A percentile compares a stretch with the other conserved stretches of the same genome.
phyloP scores from a whole-genome alignment of 2,888 invertebrate species.

The Oxystoma pomonae region DNA sequence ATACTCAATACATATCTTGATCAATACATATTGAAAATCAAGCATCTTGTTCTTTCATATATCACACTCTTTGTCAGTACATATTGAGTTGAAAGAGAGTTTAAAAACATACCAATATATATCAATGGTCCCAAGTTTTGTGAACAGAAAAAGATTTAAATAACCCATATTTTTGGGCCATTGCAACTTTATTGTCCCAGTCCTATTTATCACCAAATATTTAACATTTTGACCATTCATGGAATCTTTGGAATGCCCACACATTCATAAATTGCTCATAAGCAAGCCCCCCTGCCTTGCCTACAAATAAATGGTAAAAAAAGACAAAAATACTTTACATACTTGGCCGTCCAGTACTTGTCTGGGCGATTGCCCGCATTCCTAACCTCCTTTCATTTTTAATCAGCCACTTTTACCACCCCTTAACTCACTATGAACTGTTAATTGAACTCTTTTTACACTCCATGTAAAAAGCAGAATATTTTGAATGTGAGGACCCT shows the following conservation, averaged over 20 bases:
- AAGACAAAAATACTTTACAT: conserved; percentile 28
- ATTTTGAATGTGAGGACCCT: background rate
- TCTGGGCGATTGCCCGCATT: conserved; percentile 46
- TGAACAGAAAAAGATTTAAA: background rate
- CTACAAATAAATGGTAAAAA: background rate
- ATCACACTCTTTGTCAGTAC: too few relatives aligned
- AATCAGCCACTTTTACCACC: conserved; percentile 3
- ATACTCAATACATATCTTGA: too few relatives aligned
- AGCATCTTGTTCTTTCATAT: too few relatives aligned
- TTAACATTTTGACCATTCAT: too few relatives aligned
- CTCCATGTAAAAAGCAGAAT: background rate
- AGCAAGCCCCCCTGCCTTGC: too few relatives aligned
- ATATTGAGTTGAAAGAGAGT: too few relatives aligned
- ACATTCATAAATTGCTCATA: too few relatives aligned
- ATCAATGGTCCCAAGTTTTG: background rate
- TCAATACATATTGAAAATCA: too few relatives aligned
- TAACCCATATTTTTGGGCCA: too few relatives aligned
- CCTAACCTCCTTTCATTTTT: conserved; percentile 47
- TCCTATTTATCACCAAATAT: background rate
- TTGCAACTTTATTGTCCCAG: too few relatives aligned
- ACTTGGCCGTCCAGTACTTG: conserved; percentile 37
- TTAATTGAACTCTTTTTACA: background rate
- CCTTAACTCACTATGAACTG: background rate
- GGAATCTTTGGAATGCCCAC: background rate
- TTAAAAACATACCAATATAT: background rate